A percentile compares a stretch with the other conserved stretches of the same genome.
Evolutionary conservation across 2,797 vertebrate genomes (phyloP).

Genomic region (Lemur catta): DNA sequence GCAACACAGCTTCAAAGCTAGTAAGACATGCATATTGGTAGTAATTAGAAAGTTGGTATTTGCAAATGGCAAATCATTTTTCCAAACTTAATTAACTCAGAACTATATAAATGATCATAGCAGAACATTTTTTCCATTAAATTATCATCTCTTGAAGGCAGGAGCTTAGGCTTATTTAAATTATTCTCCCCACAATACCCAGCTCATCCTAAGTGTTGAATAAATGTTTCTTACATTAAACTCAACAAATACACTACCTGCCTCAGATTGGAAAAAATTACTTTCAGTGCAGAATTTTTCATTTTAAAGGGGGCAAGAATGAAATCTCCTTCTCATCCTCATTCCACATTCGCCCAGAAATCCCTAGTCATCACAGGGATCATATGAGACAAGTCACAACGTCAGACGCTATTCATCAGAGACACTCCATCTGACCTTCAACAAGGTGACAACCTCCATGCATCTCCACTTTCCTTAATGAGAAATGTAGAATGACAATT

Average conservation of each 20-base stretch:
- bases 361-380: neutral
- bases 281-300: neutral
- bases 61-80: constrained; percentile 23
- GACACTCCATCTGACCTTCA: constrained; percentile 24
- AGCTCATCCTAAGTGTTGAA: neutral
- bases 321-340: neutral
- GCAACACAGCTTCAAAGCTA: neutral
- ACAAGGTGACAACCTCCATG: neutral
- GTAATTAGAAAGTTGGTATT: constrained; percentile 27
- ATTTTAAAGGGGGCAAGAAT: constrained; percentile 3
- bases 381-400: neutral
- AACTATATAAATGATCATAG: neutral
- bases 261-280: neutral
- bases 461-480: constrained; percentile 26
- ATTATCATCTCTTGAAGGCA: constrained; percentile 34
- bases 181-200: neutral
- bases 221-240: neutral
- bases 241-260: neutral
- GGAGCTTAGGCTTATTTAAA: neutral
- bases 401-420: constrained; percentile 10
- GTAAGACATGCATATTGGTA: neutral
- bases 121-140: constrained; percentile 22
- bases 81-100: neutral
- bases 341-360: neutral
- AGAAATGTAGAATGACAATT: constrained; percentile 16